Conservation (phyloP, 2,113 vertebrate genomes). For the Pelodiscus sinensis region DNA sequence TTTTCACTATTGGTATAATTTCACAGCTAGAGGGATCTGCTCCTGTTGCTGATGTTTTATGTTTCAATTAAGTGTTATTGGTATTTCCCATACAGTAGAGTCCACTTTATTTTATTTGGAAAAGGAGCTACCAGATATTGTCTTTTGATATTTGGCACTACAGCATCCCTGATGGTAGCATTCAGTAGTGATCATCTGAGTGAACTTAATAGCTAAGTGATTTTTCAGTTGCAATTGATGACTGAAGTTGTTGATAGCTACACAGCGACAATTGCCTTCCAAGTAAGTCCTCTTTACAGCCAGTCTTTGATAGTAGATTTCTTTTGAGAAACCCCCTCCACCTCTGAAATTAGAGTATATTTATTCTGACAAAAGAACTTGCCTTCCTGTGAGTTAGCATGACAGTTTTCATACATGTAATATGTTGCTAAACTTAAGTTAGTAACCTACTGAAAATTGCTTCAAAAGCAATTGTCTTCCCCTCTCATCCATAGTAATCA, state of each 20-base stretch:
- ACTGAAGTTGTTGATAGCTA: neutral
- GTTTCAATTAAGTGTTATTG: neutral
- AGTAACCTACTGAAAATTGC: neutral
- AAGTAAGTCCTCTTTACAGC: neutral
- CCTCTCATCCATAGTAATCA: neutral
- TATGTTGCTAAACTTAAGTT: neutral
- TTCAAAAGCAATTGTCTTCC: neutral
- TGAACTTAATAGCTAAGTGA: neutral
- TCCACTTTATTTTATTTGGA: neutral
- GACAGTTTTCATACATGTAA: neutral
- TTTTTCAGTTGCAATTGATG: neutral
- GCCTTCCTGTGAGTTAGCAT: neutral
- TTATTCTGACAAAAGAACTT: neutral
- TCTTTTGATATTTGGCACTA: neutral
- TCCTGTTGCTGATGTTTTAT: neutral
- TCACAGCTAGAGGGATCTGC: neutral
- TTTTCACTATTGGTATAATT: neutral
- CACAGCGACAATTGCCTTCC: neutral
- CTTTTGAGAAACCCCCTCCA: neutral
- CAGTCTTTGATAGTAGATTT: neutral
- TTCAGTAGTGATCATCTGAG: neutral
- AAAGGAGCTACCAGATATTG: neutral
- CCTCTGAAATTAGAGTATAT: neutral
- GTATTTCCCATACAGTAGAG: neutral
- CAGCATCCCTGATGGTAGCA: neutral